Conservation (phyloP, 2,797 vertebrate genomes). For the Morus bassanus region DNA sequence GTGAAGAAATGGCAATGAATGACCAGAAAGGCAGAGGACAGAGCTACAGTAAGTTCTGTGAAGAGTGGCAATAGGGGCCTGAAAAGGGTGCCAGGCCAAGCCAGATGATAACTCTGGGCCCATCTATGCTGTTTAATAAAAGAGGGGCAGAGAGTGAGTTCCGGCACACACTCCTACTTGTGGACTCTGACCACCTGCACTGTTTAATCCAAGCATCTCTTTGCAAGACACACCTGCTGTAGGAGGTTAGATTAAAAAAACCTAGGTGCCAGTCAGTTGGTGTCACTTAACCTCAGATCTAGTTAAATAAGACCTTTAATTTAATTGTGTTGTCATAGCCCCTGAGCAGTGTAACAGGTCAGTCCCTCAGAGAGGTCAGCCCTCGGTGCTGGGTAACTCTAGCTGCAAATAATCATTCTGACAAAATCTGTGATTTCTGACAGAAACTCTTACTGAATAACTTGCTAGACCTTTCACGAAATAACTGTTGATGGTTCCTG, state of each 20-base stretch:
- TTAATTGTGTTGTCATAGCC: background rate
- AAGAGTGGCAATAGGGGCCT: background rate
- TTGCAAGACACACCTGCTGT: background rate
- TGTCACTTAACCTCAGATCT: background rate
- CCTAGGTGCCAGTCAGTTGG: background rate
- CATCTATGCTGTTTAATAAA: background rate
- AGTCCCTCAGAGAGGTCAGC: background rate
- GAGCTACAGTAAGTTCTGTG: background rate
- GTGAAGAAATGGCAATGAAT: background rate
- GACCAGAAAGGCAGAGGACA: background rate
- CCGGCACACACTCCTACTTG: background rate
- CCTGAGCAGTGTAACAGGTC: background rate
- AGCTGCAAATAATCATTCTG: background rate
- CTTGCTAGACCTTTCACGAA: background rate
- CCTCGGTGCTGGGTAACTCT: background rate
- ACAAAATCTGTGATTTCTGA: background rate
- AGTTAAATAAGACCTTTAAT: background rate
- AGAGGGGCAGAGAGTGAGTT: background rate
- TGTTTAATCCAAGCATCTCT: background rate
- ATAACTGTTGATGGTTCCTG: background rate
- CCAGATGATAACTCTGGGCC: accelerated
- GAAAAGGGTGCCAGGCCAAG: background rate
- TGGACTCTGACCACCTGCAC: background rate
- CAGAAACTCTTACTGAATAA: background rate
- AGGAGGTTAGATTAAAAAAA: background rate